Evolutionary conservation across 2,888 invertebrate genomes (phyloP).

Genomic region (Gandaritis pyraliata): DNA sequence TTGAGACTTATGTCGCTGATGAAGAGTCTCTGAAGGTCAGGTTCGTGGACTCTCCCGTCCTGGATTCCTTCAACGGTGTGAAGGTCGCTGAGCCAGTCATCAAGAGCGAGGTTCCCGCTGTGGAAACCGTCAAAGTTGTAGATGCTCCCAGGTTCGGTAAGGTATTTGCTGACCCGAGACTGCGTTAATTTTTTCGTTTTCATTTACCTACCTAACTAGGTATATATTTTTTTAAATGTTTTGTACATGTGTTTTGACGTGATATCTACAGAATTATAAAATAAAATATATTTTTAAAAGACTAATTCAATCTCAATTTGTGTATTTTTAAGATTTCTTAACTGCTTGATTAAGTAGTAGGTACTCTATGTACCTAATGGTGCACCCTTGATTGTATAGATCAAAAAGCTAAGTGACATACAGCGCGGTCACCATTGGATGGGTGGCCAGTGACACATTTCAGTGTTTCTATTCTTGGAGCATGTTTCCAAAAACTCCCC

Average conservation of each 20-base stretch:
- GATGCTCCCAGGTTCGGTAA: conserved; percentile 36
- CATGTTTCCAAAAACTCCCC: too few relatives aligned
- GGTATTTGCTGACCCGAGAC: conserved; percentile 44
- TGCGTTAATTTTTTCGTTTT: conserved; percentile 39
- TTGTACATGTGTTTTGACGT: background rate
- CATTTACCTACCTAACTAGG: background rate
- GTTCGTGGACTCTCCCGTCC: conserved; percentile 6
- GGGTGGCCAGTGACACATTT: too few relatives aligned
- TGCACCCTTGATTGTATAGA: too few relatives aligned
- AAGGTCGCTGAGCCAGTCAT: conserved; percentile 15
- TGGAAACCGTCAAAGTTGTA: conserved; percentile 33
- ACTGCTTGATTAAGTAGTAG: too few relatives aligned
- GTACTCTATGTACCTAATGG: too few relatives aligned
- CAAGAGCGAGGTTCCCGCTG: background rate
- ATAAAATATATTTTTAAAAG: background rate
- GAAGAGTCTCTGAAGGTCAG: conserved; percentile 4
- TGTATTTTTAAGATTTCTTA: background rate
- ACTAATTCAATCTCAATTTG: background rate
- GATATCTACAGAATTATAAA: background rate
- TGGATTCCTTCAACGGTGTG: background rate
- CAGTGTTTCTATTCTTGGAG: too few relatives aligned
- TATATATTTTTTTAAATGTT: background rate
- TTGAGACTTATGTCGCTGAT: background rate
- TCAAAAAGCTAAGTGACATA: too few relatives aligned
- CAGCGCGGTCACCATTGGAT: too few relatives aligned